Evolutionary conservation across 53 echinoderm and acorn worm species (phyloP), one percentile per base, ranked within the genome.

Genomic region (Hippasteria phrygiana): DNA sequence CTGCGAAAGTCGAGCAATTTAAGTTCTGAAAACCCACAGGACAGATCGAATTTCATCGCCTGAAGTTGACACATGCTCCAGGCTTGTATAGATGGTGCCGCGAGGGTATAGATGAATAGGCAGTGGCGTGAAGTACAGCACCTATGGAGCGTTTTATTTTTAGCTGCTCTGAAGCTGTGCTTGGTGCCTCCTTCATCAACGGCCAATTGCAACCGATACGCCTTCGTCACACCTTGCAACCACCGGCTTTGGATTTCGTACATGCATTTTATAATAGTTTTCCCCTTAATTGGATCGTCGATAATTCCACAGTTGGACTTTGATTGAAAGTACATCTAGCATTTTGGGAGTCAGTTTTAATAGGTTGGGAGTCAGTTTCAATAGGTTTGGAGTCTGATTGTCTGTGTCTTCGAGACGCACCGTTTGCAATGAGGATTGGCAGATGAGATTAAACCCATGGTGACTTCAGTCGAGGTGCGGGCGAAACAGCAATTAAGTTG

Each of bases 101-200:
- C 4, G 20, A 18, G 59, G 59, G 59, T 48, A 14, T 59, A 7
- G 20, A 59, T 45, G 46, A 45, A 45, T 7, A 11, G 46, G 46
- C 46, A 45, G n/a, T 14, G 59, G 59, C 59, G 17, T 4, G 4
- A 17, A 11, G 59, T 59, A 24, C 59, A 18, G 9, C 59, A 4
- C 59, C 24, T 11, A 32, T 66, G 67, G 29, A 14, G 29, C 67
- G 33, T 66, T 32, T 66, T 32, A 66, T 66, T 66, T 32, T 5
- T 29, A 66, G 6, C 11, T 27, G 3, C 35, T 32, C 7, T 4
- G 29, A 66, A 9, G 5, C 35, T 6, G 4, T 16, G 5, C 35
- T 20, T 66, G 67, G 67, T 66, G 67, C 29, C 67, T 66, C 67
- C 67, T 66, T 66, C 33, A 66, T 66, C 67, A 66, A 34, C 67